Base-by-base conservation (phyloP, 1,140 invertebrate genomes). In the Microplitis mediator region DNA sequence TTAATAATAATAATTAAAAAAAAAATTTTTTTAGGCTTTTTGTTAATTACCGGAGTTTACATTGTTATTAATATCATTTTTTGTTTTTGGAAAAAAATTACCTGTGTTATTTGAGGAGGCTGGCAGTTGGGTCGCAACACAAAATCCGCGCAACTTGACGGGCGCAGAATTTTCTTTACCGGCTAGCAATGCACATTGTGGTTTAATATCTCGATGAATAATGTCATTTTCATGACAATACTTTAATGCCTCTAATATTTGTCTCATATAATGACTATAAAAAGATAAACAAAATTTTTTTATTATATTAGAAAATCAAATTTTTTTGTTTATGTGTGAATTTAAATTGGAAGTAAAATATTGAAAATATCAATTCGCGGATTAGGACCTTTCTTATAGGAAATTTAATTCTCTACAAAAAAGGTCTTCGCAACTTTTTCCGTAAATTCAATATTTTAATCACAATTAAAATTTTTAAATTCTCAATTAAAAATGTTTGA, bases 201-300 rank as follows among this genome's bases (percentile, higher is more conserved):
- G 97, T 82, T 97, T 95, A 75, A 98, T 93, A 88, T 98, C 97
- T 75, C 97, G 91, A 87, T 99, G 97, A 82, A 98, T 94, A 80
- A 98, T 98, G 84, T 98, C 95, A 86, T 98, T 98, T 81, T 97
- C 95, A 88, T 99, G 97, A 87, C 98, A 98, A 89, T 98, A 98
- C 75, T 95, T 90, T 66, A 99, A 88, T 1, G 97, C 96, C 85
- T 98, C 97, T 74, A 98, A 88, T 74, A 98, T 96, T 89, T 99
- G 97, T 71, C 96, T 91, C 94, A 99, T 97, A 89, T 99, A 99
- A 90, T 99, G 97, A 86, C 97, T 98, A 89, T 3, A 89, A 89
- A 77, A 80, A 80, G 78, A 74, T 75, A 14, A 75, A 68, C 56
- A 58, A 23, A 23, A 23, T 23, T 23, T 23, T 23, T 23, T 23